A percentile compares a stretch with the other conserved stretches of the same genome.
phyloP scores from a whole-genome alignment of 1,140 invertebrate genomes.

The Riptortus pedestris region DNA sequence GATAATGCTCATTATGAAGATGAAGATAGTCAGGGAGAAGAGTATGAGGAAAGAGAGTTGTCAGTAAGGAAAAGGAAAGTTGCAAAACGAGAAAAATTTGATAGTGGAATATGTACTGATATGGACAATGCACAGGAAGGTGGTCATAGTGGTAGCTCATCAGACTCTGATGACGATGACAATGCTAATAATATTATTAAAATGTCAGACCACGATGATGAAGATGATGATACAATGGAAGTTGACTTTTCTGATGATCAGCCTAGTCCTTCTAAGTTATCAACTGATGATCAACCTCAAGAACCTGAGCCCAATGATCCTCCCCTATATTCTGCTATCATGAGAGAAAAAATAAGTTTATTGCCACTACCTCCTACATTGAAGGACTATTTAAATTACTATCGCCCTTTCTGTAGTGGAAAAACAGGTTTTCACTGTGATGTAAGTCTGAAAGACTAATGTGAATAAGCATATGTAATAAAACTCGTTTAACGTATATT shows the following conservation, averaged over 20 bases:
- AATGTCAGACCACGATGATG: not conserved
- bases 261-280: not conserved
- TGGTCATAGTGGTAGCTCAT: conserved; percentile 20
- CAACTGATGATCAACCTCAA: not conserved
- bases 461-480: no score
- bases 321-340: conserved; percentile 33
- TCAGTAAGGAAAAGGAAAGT: conserved; percentile 27
- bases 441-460: not conserved
- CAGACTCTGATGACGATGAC: conserved; percentile 1
- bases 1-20: conserved; percentile 24
- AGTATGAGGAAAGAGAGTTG: conserved; percentile 20
- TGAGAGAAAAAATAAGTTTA: conserved; percentile 43
- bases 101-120: conserved; percentile 46
- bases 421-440: not conserved
- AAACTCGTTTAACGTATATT: no score
- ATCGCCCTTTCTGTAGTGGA: conserved; percentile 37
- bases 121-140: conserved; percentile 34
- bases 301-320: conserved; percentile 2
- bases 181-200: conserved; percentile 4
- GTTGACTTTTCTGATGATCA: not conserved
- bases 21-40: not conserved
- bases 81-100: conserved; percentile 46
- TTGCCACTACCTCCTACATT: conserved; percentile 45
- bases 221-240: not conserved
- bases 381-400: conserved; percentile 46